phyloP scores from a whole-genome alignment of 2,888 invertebrate genomes.

The Eulithis prunata region DNA sequence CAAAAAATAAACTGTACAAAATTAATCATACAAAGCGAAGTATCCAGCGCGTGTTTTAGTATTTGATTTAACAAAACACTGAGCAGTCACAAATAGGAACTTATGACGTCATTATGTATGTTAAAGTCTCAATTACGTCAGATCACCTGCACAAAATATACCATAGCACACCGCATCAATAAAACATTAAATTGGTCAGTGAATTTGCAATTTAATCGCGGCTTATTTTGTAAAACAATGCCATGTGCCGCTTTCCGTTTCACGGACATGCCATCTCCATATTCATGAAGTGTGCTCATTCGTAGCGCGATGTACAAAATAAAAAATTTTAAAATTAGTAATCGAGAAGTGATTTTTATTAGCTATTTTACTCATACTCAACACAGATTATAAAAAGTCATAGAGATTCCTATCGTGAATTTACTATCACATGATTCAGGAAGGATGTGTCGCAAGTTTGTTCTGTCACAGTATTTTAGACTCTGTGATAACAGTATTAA shows the following conservation, averaged over 20 bases:
- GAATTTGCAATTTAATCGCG: conserved; percentile 45
- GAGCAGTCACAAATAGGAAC: too few species aligned
- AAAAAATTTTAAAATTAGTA: conserved; percentile 52
- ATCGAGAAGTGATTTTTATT: conserved; percentile 52
- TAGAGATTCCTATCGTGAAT: conserved; percentile 22
- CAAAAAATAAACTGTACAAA: too few species aligned
- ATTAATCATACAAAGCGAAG: too few species aligned
- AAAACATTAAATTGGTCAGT: conserved; percentile 31
- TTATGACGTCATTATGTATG: conserved; percentile 3
- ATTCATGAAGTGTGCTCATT: conserved; percentile 38
- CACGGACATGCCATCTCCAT: conserved; percentile 41
- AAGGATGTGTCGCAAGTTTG: conserved; percentile 10
- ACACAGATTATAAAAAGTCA: conserved; percentile 8
- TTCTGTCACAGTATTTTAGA: conserved; percentile 1
- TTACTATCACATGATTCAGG: conserved; percentile 15
- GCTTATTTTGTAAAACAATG: conserved; percentile 48
- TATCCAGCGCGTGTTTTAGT: too few species aligned
- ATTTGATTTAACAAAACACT: too few species aligned
- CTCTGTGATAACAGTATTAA: neutral
- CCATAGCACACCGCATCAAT: conserved; percentile 36
- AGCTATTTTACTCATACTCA: conserved; percentile 47
- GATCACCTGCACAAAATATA: conserved; percentile 23
- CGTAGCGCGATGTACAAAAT: conserved; percentile 39
- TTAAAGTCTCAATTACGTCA: conserved; percentile 20
- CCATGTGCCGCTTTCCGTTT: conserved; percentile 27